A percentile compares a stretch with the other conserved stretches of the same genome.
Evolutionary conservation across 2,797 vertebrate genomes (phyloP).

Genomic region (Lophotriccus pileatus): DNA sequence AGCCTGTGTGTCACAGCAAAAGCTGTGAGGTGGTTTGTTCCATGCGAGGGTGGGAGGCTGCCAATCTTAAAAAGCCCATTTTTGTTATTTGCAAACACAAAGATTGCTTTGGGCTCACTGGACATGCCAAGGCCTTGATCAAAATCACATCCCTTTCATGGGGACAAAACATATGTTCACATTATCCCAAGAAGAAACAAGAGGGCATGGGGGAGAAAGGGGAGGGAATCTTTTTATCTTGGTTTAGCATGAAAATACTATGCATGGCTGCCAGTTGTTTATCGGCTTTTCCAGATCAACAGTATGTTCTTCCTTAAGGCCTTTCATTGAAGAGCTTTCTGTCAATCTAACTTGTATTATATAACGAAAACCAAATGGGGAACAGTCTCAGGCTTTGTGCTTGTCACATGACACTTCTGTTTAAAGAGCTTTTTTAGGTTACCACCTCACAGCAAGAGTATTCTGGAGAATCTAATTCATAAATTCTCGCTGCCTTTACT

Average conservation of each 20-base stretch:
- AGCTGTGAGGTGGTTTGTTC: constrained; percentile 33
- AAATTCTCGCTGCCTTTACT: not conserved
- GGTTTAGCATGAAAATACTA: constrained; percentile 49
- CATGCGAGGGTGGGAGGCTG: not conserved
- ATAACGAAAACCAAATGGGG: constrained; percentile 63
- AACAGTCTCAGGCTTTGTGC: not conserved
- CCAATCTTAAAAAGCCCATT: constrained; percentile 17
- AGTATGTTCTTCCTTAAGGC: constrained; percentile 60
- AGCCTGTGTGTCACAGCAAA: not conserved
- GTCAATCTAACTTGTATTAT: constrained; percentile 33
- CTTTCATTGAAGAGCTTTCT: constrained; percentile 32
- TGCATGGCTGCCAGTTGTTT: constrained; percentile 55
- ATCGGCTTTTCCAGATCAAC: constrained; percentile 58
- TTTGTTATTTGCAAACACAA: constrained; percentile 33
- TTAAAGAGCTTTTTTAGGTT: constrained; percentile 48
- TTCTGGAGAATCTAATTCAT: constrained; percentile 41
- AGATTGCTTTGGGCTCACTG: constrained; percentile 19
- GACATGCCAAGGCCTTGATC: constrained; percentile 60
- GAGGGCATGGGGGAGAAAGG: not conserved
- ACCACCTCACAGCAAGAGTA: constrained; percentile 19
- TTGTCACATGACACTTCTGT: constrained; percentile 4
- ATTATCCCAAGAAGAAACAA: constrained; percentile 37
- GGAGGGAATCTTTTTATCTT: constrained; percentile 41
- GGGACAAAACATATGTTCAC: constrained; percentile 49
- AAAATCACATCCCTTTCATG: constrained; percentile 38